A percentile compares a stretch with the other conserved stretches of the same genome.
These are phyloP conservation scores for Tetrax tetrax DNA, from an alignment of 2,113 vertebrate genomes.

Conservation along the genomic window DNA sequence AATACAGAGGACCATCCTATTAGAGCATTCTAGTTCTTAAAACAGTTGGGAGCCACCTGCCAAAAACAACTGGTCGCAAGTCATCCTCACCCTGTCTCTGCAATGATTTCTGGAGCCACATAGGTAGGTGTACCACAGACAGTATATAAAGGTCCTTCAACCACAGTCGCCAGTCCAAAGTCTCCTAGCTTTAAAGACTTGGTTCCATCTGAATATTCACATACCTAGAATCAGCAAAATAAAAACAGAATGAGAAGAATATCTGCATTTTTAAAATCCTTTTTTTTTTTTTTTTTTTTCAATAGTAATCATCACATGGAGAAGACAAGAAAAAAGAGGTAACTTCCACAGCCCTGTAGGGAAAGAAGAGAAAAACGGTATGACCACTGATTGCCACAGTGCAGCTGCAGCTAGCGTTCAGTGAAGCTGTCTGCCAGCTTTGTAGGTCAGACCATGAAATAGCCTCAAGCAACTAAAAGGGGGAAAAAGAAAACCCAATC, in stretches of 20 bases:
- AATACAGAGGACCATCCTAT: background rate
- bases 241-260: background rate
- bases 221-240: constrained; percentile 80
- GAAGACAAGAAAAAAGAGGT: background rate
- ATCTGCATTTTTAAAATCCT: background rate
- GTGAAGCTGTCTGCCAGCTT: background rate
- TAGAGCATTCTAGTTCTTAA: background rate
- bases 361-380: background rate
- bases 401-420: background rate
- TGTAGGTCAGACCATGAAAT: background rate
- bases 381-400: background rate
- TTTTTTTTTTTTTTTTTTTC: background rate
- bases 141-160: constrained; percentile 92
- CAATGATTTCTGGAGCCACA: constrained; percentile 96
- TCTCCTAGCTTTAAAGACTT: constrained; percentile 96
- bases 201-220: constrained; percentile 88
- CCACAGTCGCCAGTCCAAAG: constrained; percentile 94
- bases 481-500: background rate
- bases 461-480: background rate
- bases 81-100: constrained; percentile 89
- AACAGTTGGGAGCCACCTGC: background rate
- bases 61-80: background rate
- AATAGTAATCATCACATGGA: background rate
- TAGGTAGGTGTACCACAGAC: constrained; percentile 98
- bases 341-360: background rate